Evolutionary conservation across 1,140 invertebrate genomes (phyloP).

Genomic region (Aphaenogaster floridana): DNA sequence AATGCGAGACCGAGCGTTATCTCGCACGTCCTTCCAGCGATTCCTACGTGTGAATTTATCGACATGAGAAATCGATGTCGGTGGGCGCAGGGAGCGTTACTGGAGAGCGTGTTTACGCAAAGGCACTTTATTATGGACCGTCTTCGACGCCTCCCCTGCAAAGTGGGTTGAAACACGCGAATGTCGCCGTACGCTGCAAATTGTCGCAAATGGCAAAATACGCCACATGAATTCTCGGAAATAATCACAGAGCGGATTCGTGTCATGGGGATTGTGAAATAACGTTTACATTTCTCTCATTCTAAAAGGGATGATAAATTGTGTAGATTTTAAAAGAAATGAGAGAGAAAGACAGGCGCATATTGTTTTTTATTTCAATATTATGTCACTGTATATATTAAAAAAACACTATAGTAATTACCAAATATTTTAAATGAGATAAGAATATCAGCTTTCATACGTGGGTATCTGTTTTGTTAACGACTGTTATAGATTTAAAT

Average conservation of each 20-base stretch:
- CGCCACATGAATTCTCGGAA: conserved; percentile 10
- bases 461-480: not conserved
- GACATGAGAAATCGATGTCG: conserved; percentile 53
- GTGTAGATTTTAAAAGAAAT: not conserved
- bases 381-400: not conserved
- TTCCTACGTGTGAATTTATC: conserved; percentile 50
- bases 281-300: conserved; percentile 11
- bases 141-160: conserved; percentile 32
- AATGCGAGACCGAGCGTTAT: conserved; percentile 15
- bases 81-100: conserved; percentile 20
- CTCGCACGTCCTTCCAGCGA: conserved; percentile 13
- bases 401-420: not conserved
- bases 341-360: not conserved
- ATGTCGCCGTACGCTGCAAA: conserved; percentile 26
- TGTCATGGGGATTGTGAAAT: not conserved
- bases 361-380: not conserved
- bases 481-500: not conserved
- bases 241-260: not conserved
- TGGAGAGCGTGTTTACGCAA: conserved; percentile 35
- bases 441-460: not conserved
- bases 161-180: conserved; percentile 39
- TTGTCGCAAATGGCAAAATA: conserved; percentile 37
- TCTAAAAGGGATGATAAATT: not conserved
- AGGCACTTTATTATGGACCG: conserved; percentile 42
- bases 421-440: not conserved